Conservation (phyloP, 2,113 vertebrate genomes). For the Strix aluco region DNA sequence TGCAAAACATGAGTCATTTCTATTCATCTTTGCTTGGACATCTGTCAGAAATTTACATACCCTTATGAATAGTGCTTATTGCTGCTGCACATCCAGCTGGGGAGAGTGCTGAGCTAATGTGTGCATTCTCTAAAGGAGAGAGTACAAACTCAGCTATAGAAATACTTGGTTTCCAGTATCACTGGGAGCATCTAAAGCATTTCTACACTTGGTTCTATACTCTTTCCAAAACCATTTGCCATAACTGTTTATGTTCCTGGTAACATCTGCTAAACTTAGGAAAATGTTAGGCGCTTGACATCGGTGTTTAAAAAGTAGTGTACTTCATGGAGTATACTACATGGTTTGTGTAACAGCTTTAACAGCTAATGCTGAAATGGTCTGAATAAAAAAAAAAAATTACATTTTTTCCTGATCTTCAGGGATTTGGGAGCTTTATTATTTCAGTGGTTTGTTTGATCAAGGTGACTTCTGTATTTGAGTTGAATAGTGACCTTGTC, state of each 20-base stretch:
- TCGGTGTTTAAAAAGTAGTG: neutral
- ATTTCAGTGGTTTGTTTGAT: neutral
- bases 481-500: neutral
- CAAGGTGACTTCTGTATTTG: neutral
- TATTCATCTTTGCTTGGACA: constrained; percentile 22
- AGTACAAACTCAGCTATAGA: neutral
- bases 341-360: neutral
- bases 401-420: neutral
- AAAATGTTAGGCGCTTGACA: neutral
- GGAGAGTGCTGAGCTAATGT: neutral
- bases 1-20: constrained; percentile 34
- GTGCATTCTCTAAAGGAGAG: neutral
- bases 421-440: neutral
- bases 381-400: neutral
- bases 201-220: neutral
- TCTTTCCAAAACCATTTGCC: neutral
- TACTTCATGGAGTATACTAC: neutral
- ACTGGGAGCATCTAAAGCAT: neutral
- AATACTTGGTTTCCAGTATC: neutral
- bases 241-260: neutral
- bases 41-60: constrained; percentile 57
- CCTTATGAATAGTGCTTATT: constrained; percentile 37
- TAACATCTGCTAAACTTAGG: neutral
- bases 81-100: constrained; percentile 13
- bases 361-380: neutral